Percentiles rank a stretch among this genome's conserved stretches.
phyloP scores from a whole-genome alignment of 2,797 vertebrate genomes.

The Amphiprion clarkii region DNA sequence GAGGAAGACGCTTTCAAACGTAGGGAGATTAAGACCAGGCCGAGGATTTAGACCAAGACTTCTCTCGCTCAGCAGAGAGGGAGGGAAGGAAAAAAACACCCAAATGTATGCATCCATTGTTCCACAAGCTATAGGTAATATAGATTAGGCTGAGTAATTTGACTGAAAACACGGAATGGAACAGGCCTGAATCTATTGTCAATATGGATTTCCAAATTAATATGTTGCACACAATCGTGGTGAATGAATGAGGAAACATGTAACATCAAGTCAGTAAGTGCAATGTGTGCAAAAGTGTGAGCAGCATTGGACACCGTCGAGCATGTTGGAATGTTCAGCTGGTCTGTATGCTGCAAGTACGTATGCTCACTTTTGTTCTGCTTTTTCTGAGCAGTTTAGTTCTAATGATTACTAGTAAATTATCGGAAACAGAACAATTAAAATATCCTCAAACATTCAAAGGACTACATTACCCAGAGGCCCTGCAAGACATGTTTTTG shows the following conservation, averaged over 20 bases:
- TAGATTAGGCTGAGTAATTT: conserved; percentile 51
- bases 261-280: neutral
- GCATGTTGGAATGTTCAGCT: too few relatives aligned
- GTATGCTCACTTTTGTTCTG: too few relatives aligned
- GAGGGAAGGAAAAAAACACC: neutral
- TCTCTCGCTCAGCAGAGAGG: neutral
- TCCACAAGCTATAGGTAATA: conserved; percentile 34
- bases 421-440: too few relatives aligned
- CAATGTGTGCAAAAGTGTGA: too few relatives aligned
- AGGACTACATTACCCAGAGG: too few relatives aligned
- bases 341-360: too few relatives aligned
- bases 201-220: conserved; percentile 23
- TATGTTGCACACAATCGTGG: conserved; percentile 1
- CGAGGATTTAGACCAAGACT: conserved; percentile 34
- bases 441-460: too few relatives aligned
- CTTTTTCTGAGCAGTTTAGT: too few relatives aligned
- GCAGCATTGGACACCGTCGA: too few relatives aligned
- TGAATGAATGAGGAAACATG: neutral
- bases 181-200: conserved; percentile 6
- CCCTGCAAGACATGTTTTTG: too few relatives aligned
- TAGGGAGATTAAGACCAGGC: conserved; percentile 45
- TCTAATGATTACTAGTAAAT: too few relatives aligned
- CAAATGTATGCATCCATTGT: conserved; percentile 26
- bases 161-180: conserved; percentile 18
- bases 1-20: conserved; percentile 25